These are phyloP conservation scores for Coreius guichenoti DNA, from an alignment of 2,797 vertebrate genomes.

Conservation along the genomic window DNA sequence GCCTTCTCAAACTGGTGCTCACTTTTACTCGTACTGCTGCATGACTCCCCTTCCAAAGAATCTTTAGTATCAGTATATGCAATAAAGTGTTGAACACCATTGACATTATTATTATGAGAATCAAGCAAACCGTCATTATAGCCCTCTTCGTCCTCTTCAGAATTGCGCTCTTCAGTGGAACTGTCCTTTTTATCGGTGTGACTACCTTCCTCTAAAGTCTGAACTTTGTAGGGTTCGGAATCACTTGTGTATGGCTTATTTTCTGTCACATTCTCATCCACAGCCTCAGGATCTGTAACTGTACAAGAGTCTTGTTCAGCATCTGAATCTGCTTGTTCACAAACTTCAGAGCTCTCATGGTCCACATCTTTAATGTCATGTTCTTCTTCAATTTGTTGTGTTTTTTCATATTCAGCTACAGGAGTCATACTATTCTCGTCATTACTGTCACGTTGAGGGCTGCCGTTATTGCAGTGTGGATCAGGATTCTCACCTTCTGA, in stretches of 20 bases:
- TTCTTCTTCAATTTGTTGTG: conserved; percentile 16
- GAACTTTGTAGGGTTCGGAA: conserved; percentile 18
- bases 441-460: neutral
- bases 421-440: neutral
- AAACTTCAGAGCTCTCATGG: conserved; percentile 33
- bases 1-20: conserved; percentile 59
- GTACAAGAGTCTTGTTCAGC: conserved; percentile 5
- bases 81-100: conserved; percentile 5
- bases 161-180: conserved; percentile 13
- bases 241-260: conserved; percentile 20
- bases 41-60: conserved; percentile 15
- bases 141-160: conserved; percentile 4
- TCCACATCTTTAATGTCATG: conserved; percentile 31
- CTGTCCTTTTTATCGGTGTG: neutral
- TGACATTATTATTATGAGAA: neutral
- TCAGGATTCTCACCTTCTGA: neutral
- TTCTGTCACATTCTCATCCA: conserved; percentile 4
- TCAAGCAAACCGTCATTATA: neutral
- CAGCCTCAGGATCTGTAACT: conserved; percentile 25
- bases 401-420: neutral
- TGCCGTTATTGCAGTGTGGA: neutral
- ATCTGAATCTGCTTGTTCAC: conserved; percentile 32
- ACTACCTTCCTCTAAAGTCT: neutral
- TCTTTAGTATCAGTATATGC: neutral
- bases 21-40: neutral